Evolutionary conservation across 2,888 invertebrate genomes (phyloP).

Genomic region (Sphaerophoria rueppellii): DNA sequence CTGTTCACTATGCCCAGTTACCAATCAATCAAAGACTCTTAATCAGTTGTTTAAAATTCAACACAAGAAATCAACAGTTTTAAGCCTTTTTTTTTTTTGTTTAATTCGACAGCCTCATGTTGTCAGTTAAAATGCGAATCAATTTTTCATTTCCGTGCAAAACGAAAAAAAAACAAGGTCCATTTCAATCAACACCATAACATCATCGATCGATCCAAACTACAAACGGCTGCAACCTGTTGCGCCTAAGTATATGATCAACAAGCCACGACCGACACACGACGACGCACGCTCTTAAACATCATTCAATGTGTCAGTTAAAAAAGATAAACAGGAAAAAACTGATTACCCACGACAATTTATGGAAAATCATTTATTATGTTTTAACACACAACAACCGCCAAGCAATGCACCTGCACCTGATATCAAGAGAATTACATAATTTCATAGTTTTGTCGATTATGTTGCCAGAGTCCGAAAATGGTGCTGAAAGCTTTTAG

Average conservation of each 20-base stretch:
- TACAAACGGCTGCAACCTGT: constrained; percentile 23
- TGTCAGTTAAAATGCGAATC: constrained; percentile 26
- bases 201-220: neutral
- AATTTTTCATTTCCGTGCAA: constrained; percentile 31
- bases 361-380: constrained; percentile 57
- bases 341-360: constrained; percentile 55
- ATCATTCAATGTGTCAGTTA: constrained; percentile 23
- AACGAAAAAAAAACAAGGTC: neutral
- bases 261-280: too few relatives aligned
- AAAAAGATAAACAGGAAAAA: constrained; percentile 51
- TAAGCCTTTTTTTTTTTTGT: too few relatives aligned
- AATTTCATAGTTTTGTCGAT: constrained; percentile 11
- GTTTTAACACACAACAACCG: neutral
- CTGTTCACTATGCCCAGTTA: neutral
- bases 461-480: neutral
- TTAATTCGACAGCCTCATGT: neutral
- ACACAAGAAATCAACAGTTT: neutral
- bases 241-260: neutral
- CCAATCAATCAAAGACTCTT: constrained; percentile 9
- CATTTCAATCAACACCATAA: constrained; percentile 34
- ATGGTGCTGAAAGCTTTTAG: constrained; percentile 1
- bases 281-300: constrained; percentile 14
- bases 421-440: constrained; percentile 30
- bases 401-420: constrained; percentile 49
- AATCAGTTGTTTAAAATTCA: constrained; percentile 22